These are phyloP conservation scores for Stenodera caucasica DNA, from an alignment of 2,888 invertebrate species.

Conservation along the genomic window DNA sequence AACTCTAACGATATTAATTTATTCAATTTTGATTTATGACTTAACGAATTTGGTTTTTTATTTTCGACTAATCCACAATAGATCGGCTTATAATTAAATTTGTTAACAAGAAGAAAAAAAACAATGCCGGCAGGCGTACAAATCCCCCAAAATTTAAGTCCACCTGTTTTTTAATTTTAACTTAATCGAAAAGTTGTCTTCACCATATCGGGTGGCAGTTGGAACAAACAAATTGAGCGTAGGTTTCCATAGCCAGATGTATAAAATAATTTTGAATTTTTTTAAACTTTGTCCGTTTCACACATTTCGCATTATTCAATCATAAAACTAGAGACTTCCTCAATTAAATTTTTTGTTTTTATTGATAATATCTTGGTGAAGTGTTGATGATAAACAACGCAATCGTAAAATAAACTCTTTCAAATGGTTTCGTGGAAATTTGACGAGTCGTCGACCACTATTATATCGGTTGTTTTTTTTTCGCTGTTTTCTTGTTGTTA, in stretches of 20 bases:
- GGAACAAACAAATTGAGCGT: not conserved
- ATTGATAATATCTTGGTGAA: not conserved
- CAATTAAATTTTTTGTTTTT: too few species aligned
- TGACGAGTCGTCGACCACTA: constrained; percentile 1
- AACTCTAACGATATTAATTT: too few species aligned
- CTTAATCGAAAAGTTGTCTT: constrained; percentile 34
- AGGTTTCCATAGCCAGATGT: constrained; percentile 17
- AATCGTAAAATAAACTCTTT: not conserved
- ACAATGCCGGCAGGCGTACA: constrained; percentile 8
- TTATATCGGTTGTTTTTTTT: not conserved
- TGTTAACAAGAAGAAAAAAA: constrained; percentile 5
- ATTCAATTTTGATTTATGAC: not conserved
- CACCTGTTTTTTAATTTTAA: constrained; percentile 36
- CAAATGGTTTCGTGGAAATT: not conserved
- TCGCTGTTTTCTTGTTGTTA: not conserved
- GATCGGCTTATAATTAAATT: not conserved
- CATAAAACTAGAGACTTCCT: constrained; percentile 5
- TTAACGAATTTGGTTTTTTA: not conserved
- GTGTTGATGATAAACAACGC: constrained; percentile 1
- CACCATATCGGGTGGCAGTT: constrained; percentile 29
- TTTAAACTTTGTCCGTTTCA: constrained; percentile 23
- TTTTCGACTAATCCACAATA: not conserved
- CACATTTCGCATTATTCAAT: constrained; percentile 17
- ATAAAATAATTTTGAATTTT: constrained; percentile 27
- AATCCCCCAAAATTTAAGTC: constrained; percentile 21